Percentiles rank a stretch among this genome's conserved stretches.
These are phyloP conservation scores for Scaptomyza flava DNA, from an alignment of 2,888 invertebrate species.

Conservation along the genomic window DNA sequence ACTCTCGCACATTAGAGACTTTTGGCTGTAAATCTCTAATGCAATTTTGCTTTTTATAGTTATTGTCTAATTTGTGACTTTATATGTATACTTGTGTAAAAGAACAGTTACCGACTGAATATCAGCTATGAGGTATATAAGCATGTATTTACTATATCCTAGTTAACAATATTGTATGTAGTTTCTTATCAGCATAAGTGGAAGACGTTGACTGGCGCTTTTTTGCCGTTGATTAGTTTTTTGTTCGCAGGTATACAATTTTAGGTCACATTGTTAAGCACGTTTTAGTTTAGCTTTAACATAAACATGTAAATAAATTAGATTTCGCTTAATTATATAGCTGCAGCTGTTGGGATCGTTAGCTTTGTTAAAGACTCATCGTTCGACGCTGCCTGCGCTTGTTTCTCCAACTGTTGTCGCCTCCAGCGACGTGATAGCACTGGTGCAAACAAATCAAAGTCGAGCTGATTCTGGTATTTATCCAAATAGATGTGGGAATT, in stretches of 20 bases:
- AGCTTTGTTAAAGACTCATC: conserved; percentile 70
- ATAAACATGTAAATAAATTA: conserved; percentile 21
- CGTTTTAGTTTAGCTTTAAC: conserved; percentile 11
- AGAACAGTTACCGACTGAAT: conserved; percentile 13
- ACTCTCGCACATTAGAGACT: conserved; percentile 10
- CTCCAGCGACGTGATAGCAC: conserved; percentile 85
- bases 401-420: conserved; percentile 37
- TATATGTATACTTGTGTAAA: conserved; percentile 7
- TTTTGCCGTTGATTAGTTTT: conserved; percentile 34
- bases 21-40: conserved; percentile 31
- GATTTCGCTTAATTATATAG: conserved; percentile 27
- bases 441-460: conserved; percentile 87
- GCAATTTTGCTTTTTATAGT: neutral
- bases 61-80: conserved; percentile 28
- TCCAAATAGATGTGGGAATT: conserved; percentile 80
- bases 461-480: conserved; percentile 81
- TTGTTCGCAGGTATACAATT: conserved; percentile 66
- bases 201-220: conserved; percentile 59
- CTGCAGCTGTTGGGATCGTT: conserved; percentile 30
- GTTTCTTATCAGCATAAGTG: conserved; percentile 47
- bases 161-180: conserved; percentile 37
- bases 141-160: conserved; percentile 18
- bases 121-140: conserved; percentile 46
- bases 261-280: conserved; percentile 71
- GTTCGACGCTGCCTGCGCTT: conserved; percentile 65